Base-by-base conservation (phyloP, 2,113 vertebrate species). In the Glaucomys volans region DNA sequence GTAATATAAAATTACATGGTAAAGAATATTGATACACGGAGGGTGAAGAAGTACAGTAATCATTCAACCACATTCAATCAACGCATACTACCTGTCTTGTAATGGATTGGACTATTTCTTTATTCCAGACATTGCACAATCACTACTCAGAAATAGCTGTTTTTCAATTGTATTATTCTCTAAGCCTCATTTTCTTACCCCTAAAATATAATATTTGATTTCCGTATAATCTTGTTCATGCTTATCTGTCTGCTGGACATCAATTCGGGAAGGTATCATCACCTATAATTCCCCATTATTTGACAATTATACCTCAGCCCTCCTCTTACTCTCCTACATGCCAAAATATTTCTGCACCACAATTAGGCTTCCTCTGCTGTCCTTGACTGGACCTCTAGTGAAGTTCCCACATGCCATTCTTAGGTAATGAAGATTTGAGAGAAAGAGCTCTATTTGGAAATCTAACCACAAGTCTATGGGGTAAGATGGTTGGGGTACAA, bases 121-220 rank as follows among this genome's bases (percentile, higher is more conserved):
- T 77, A 87, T n/a, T 91, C 11, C 52, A 84, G 26, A 42, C 24
- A 64, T 91, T 40, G 74, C 28, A 72, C 20, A 28, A 4, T 87
- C 74, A 59, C 22, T 90, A 66, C 71, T 80, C 50, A 89, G 67
- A 92, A 84, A 85, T 14, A 44, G 50, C 69, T 69, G 67, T 79
- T 91, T 54, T 92, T 93, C 71, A 88, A n/a, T 62, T 62, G 57
- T 76, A 37, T 57, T 85, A 24, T 93, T 47, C 35, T 92, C 75
- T 86, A 59, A 54, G 17, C 30, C 84, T 82, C 66, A 40, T 77
- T 91, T 93, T 86, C n/a, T 86, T 87, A 67, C 57, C 20, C 26
- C 12, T 75, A 50, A 72, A 75, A 62, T 88, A 14, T 62, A 47
- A 37, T 67, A 22, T 95, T 95, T 64, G 81, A 79, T 93, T 87